These are phyloP conservation scores for Loxodonta africana DNA, from an alignment of 2,113 vertebrate species.

Conservation along the genomic window DNA sequence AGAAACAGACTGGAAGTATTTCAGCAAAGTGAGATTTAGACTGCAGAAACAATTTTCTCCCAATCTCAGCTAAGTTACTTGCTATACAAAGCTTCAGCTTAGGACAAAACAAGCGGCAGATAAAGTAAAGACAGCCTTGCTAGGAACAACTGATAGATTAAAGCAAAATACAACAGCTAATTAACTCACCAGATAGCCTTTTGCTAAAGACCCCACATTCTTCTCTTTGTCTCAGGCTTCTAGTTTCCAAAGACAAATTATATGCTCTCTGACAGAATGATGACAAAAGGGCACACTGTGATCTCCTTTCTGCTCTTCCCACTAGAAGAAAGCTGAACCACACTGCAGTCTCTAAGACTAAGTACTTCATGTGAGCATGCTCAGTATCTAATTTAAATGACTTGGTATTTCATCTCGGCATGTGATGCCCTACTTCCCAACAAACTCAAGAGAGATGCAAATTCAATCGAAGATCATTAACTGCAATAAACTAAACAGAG, in stretches of 20 bases:
- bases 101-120: background rate
- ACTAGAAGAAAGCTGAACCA: conserved; percentile 74
- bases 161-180: conserved; percentile 66
- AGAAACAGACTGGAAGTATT: conserved; percentile 5
- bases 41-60: conserved; percentile 30
- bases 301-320: conserved; percentile 76
- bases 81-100: conserved; percentile 31
- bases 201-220: conserved; percentile 32
- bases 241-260: conserved; percentile 79
- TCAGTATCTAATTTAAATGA: conserved; percentile 85
- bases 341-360: conserved; percentile 75
- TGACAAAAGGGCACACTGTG: conserved; percentile 78
- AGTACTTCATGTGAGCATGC: conserved; percentile 87
- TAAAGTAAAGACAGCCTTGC: conserved; percentile 64
- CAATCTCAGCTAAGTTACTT: conserved; percentile 11
- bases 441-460: conserved; percentile 74
- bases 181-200: conserved; percentile 83
- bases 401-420: conserved; percentile 84
- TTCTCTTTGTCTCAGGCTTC: conserved; percentile 70
- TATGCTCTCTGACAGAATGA: conserved; percentile 56
- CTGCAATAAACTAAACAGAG: conserved; percentile 66
- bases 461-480: conserved; percentile 81
- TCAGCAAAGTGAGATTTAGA: conserved; percentile 36
- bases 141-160: conserved; percentile 42
- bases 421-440: conserved; percentile 89